Percentiles rank a stretch among this genome's conserved stretches.
Evolutionary conservation across 2,888 invertebrate species (phyloP).

Genomic region (Aproaerema taeniolella): DNA sequence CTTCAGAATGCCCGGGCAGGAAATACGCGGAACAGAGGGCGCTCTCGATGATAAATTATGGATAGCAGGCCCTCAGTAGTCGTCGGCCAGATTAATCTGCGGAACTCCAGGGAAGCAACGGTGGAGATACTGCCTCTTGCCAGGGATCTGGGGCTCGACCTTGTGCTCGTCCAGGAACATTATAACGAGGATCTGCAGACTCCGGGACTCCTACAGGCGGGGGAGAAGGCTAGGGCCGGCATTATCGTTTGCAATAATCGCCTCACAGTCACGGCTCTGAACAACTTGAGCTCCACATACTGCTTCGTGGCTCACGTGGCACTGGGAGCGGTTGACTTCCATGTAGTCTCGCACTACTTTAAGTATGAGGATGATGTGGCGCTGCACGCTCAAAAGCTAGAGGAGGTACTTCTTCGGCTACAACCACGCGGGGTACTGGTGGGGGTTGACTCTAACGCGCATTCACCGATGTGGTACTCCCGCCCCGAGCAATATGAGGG

Average conservation of each 20-base stretch:
- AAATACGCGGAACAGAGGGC: constrained; percentile 20
- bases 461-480: constrained; percentile 27
- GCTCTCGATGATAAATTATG: constrained; percentile 1
- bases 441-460: constrained; percentile 25
- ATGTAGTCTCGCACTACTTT: constrained; percentile 22
- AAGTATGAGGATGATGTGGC: constrained; percentile 21
- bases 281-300: constrained; percentile 17
- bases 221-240: constrained; percentile 19
- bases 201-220: constrained; percentile 3
- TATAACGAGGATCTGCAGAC: constrained; percentile 14
- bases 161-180: constrained; percentile 27
- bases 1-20: constrained; percentile 83
- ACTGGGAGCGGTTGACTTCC: neutral
- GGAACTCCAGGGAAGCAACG: constrained; percentile 16
- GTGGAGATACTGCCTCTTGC: constrained; percentile 21
- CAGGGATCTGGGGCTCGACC: constrained; percentile 14
- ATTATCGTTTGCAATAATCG: constrained; percentile 8
- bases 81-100: constrained; percentile 1
- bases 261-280: constrained; percentile 14
- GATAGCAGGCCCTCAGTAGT: neutral
- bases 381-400: constrained; percentile 19
- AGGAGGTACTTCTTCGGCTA: constrained; percentile 11
- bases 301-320: constrained; percentile 18
- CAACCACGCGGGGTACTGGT: constrained; percentile 13
- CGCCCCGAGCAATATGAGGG: constrained; percentile 14